Evolutionary conservation across 2,113 vertebrate genomes (phyloP).

Genomic region (Albula glossodonta): DNA sequence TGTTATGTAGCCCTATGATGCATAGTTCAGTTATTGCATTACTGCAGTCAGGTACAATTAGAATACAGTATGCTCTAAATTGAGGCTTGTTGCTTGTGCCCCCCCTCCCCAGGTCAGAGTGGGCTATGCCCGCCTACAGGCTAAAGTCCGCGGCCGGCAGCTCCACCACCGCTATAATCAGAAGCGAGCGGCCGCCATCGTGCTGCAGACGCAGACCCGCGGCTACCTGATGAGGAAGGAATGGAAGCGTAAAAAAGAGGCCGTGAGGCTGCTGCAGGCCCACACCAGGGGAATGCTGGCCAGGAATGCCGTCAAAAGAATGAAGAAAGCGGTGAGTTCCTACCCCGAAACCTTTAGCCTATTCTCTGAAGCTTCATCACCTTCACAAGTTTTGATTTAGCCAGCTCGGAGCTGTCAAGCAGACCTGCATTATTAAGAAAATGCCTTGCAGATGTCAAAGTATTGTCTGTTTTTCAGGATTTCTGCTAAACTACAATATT

Average conservation of each 20-base stretch:
- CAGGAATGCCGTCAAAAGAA: conserved; percentile 53
- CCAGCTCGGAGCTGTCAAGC: background rate
- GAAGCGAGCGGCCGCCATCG: conserved; percentile 52
- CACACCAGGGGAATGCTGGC: conserved; percentile 74
- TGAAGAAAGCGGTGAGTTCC: conserved; percentile 62
- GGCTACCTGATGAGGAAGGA: conserved; percentile 70
- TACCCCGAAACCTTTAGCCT: background rate
- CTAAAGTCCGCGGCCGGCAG: conserved; percentile 65
- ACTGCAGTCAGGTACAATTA: too few relatives aligned
- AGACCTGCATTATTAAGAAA: background rate
- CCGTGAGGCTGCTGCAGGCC: conserved; percentile 73
- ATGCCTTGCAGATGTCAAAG: background rate
- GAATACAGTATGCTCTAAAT: background rate
- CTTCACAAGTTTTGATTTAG: background rate
- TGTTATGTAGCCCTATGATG: too few relatives aligned
- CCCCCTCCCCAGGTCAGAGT: conserved; percentile 61
- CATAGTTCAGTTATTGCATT: too few relatives aligned
- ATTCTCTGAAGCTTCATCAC: background rate
- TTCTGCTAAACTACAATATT: background rate
- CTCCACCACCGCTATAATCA: conserved; percentile 60
- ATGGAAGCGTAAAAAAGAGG: conserved; percentile 62
- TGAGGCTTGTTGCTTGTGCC: background rate
- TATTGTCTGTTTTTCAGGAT: background rate
- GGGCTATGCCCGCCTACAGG: conserved; percentile 79
- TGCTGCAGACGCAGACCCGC: conserved; percentile 76